Base-by-base conservation (phyloP, 2,113 vertebrate genomes). In the Typhlomys cinereus region DNA sequence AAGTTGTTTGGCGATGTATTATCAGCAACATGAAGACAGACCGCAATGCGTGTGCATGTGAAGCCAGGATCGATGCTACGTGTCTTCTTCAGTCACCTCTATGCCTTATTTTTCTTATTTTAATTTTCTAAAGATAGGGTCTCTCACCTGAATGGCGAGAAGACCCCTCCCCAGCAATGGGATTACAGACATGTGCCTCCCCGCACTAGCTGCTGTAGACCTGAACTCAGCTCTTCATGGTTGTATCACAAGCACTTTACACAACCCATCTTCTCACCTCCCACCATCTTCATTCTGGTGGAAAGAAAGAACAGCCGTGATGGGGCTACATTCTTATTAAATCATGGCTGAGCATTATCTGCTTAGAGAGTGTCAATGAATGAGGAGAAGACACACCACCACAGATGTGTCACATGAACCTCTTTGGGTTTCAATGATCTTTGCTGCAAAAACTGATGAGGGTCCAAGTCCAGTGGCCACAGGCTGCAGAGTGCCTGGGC, bases 341-440 rank as follows among this genome's bases (percentile, higher is more conserved):
- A 69, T 75, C 6, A 0, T 20, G 31, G 46, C n/a, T 4, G 7
- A 48, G 7, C 2, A 2, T 29, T 61, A 9, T 0, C 46, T 21
- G 4, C 46, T 1, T 9, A 29, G 29, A 52, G 59, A 73, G 54
- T 21, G 5, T n/a, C 66, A 69, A 21, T 46, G 44, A 69, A 29
- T 34, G 57, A 83, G n/a, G n/a, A n/a, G n/a, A n/a, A n/a, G n/a
- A n/a, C n/a, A n/a, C n/a, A n/a, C n/a, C n/a, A n/a, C 4, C 41
- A 17, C 44, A 59, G n/a, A 14, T 0, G 41, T 39, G 18, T 25
- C 62, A 27, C 31, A 9, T 39, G 29, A 52, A 34, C 41, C 71
- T 80, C n/a, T 81, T 54, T 74, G 18, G 59, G 52, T 81, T n/a
- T 39, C 46, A 36, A 61, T 85, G 44, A 85, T 62, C 50, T 69